Percentiles rank a stretch among this genome's conserved stretches.
phyloP scores from a whole-genome alignment of 1,140 invertebrate genomes.

The Caerostris extrusa region DNA sequence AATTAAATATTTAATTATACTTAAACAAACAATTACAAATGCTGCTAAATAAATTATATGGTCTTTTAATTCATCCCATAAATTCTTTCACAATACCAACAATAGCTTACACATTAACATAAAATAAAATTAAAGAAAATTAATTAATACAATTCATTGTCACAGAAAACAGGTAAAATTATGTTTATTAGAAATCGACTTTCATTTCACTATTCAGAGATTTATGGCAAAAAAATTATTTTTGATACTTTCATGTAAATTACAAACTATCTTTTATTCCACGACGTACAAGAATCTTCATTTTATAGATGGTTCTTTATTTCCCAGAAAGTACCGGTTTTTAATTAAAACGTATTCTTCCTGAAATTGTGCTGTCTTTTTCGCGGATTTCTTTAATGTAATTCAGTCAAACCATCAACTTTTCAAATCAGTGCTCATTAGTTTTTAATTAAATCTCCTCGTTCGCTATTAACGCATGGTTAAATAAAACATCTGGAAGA shows the following conservation, averaged over 20 bases:
- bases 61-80: no score
- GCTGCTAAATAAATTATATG: no score
- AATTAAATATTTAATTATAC: no score
- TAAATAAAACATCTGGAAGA: conserved; percentile 68
- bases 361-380: background rate
- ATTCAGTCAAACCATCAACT: background rate
- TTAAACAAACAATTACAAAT: no score
- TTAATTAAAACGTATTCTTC: conserved; percentile 35
- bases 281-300: background rate
- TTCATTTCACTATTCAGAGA: no score
- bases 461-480: conserved; percentile 47
- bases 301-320: background rate
- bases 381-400: background rate
- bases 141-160: no score
- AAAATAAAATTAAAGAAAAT: no score
- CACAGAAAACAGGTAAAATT: no score
- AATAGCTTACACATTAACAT: no score
- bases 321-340: background rate
- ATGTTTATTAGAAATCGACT: no score
- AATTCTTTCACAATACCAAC: no score
- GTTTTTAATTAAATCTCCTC: conserved; percentile 62
- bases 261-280: background rate
- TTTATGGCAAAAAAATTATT: no score
- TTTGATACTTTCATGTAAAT: background rate
- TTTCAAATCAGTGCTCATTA: conserved; percentile 48